A percentile compares a stretch with the other conserved stretches of the same genome.
These are phyloP conservation scores for Deroplatys truncata DNA, from an alignment of 2,888 invertebrate genomes.

Conservation along the genomic window DNA sequence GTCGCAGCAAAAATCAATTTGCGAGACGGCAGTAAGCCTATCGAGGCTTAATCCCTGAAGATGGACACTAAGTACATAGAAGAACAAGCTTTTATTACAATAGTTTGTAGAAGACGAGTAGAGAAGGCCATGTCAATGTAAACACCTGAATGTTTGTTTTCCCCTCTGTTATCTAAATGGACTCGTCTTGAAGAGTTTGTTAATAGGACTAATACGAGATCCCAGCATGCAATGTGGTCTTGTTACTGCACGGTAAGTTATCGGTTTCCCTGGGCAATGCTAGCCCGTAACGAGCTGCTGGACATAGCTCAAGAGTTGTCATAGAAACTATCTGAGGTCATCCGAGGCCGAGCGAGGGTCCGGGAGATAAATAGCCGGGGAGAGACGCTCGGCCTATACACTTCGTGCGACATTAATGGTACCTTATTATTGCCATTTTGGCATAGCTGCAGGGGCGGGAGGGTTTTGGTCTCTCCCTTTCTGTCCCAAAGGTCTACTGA, in stretches of 20 bases:
- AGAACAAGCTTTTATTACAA: no score
- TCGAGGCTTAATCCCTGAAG: no score
- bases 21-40: no score
- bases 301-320: neutral
- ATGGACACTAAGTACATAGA: no score
- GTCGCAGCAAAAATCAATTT: no score
- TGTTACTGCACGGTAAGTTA: neutral
- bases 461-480: neutral
- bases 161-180: no score
- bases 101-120: no score
- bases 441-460: neutral
- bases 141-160: no score
- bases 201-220: no score
- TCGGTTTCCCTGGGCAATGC: neutral
- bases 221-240: neutral
- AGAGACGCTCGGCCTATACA: neutral
- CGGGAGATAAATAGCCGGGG: neutral
- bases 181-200: no score
- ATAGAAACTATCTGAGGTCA: neutral
- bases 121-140: no score
- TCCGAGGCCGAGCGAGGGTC: neutral
- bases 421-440: neutral
- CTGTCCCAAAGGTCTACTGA: neutral
- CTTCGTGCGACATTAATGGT: neutral
- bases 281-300: neutral